A percentile compares a stretch with the other conserved stretches of the same genome.
Conservation (phyloP, 2,113 vertebrate species). For the Nothoprocta pentlandii region DNA sequence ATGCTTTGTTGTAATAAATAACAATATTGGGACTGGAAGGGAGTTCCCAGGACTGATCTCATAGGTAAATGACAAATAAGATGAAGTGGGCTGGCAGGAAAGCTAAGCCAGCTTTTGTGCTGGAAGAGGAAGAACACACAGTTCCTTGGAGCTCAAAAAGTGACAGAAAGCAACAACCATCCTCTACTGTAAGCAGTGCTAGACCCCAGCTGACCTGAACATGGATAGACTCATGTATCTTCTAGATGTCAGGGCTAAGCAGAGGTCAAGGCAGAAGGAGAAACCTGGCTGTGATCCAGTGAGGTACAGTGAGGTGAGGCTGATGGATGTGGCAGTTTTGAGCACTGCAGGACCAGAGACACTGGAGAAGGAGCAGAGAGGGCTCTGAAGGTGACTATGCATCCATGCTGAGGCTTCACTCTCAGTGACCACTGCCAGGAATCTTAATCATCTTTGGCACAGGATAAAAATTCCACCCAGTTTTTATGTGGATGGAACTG, state of each 20-base stretch:
- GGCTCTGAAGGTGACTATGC: not conserved
- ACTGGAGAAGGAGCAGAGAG: not conserved
- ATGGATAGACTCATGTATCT: not conserved
- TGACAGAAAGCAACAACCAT: not conserved
- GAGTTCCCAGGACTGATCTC: not conserved
- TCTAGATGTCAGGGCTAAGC: not conserved
- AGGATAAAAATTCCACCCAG: not conserved
- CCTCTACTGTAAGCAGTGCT: not conserved
- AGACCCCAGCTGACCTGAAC: not conserved
- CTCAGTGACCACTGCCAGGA: not conserved
- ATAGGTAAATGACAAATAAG: not conserved
- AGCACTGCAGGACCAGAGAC: not conserved
- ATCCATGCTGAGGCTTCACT: not conserved
- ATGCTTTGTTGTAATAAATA: not conserved
- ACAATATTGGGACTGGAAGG: not conserved
- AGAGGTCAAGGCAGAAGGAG: not conserved
- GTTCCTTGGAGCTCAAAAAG: not conserved
- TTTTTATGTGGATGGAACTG: not conserved
- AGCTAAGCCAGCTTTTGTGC: not conserved
- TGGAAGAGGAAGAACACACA: not conserved
- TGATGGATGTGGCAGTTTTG: accelerated
- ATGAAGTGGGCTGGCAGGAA: not conserved
- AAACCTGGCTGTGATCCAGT: not conserved
- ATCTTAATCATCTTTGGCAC: not conserved
- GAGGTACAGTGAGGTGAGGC: not conserved